phyloP scores from a whole-genome alignment of 92 coral and sea anemone species.

The Actinostola sp. region DNA sequence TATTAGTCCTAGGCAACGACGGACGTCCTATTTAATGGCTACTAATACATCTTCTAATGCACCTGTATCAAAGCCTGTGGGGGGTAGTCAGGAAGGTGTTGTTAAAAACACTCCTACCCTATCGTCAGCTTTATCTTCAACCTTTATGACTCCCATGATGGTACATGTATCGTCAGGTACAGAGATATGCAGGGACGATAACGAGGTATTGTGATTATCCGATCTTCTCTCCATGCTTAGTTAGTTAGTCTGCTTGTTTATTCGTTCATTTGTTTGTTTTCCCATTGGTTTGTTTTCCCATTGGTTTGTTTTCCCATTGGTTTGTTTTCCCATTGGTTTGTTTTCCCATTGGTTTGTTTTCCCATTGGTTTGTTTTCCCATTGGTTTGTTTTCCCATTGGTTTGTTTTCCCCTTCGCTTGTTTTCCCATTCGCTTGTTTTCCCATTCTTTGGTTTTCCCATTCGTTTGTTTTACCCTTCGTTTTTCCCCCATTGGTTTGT shows the following conservation, averaged over 20 bases:
- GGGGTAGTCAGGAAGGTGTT: conserved; percentile 12
- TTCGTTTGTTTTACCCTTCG: too few relatives aligned
- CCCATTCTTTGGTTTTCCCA: too few relatives aligned
- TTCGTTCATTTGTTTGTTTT: neutral
- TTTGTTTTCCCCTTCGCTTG: too few relatives aligned
- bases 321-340: too few relatives aligned
- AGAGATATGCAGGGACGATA: conserved; percentile 62
- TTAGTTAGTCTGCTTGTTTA: neutral
- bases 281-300: neutral
- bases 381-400: too few relatives aligned
- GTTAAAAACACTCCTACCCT: conserved; percentile 38
- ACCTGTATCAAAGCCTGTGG: conserved; percentile 17
- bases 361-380: too few relatives aligned
- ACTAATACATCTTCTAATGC: conserved; percentile 47
- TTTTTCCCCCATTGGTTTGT: too few relatives aligned
- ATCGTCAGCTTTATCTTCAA: conserved; percentile 59
- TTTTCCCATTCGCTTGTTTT: too few relatives aligned
- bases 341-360: too few relatives aligned
- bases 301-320: too few relatives aligned
- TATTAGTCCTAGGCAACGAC: conserved; percentile 66
- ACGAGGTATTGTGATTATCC: conserved; percentile 22
- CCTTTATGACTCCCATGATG: conserved; percentile 64
- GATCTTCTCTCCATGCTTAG: neutral
- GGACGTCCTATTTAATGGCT: conserved; percentile 95
- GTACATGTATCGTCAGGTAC: conserved; percentile 77